Percentiles rank a stretch among this genome's conserved stretches.
Evolutionary conservation across 2,113 vertebrate species (phyloP).

Genomic region (Lophotis ruficrista): DNA sequence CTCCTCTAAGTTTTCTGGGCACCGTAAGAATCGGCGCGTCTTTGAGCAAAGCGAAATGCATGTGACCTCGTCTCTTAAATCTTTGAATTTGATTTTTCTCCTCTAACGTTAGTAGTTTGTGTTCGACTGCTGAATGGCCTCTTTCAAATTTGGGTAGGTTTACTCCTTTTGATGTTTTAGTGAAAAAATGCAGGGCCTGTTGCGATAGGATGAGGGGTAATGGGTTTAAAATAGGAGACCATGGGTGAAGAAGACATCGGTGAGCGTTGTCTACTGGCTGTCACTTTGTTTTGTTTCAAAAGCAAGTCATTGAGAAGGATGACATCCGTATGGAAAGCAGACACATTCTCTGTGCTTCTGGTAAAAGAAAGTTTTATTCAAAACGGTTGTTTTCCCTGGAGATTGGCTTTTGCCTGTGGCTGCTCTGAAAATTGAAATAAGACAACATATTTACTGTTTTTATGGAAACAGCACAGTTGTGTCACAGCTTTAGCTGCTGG

Average conservation of each 20-base stretch:
- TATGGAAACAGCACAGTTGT: background rate
- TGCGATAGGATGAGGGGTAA: no score
- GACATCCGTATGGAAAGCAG: fast-evolving
- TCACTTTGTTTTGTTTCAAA: background rate
- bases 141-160: background rate
- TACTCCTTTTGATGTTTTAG: background rate
- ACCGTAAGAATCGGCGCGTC: fast-evolving
- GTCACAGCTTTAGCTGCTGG: background rate
- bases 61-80: fast-evolving
- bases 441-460: fast-evolving
- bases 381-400: background rate
- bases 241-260: fast-evolving
- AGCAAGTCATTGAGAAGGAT: background rate
- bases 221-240: no score
- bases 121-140: background rate
- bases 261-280: background rate
- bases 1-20: fast-evolving
- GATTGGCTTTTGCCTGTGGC: background rate
- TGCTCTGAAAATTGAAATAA: background rate
- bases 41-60: fast-evolving
- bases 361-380: background rate
- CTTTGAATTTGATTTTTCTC: background rate
- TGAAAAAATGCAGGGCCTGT: background rate
- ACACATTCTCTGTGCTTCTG: background rate
- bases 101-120: fast-evolving